phyloP scores from a whole-genome alignment of 2,113 vertebrate genomes.

The Tricholaema leucomelas region DNA sequence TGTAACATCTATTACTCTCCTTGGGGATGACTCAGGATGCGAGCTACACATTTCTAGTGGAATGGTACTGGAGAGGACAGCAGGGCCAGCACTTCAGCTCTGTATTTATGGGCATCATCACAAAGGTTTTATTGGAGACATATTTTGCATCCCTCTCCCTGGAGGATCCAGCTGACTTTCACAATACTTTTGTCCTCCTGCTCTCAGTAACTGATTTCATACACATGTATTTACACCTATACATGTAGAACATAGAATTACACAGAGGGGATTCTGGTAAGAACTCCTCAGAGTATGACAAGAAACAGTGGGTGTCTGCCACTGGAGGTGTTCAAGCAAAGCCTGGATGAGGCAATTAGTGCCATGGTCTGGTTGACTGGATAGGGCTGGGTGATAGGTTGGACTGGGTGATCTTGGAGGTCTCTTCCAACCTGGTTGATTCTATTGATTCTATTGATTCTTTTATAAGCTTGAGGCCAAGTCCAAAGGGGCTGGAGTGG shows the following conservation, averaged over 20 bases:
- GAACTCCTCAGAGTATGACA: not conserved
- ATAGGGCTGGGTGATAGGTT: no score
- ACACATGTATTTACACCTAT: not conserved
- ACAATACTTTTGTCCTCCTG: not conserved
- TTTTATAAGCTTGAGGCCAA: not conserved
- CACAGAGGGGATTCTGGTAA: not conserved
- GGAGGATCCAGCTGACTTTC: not conserved
- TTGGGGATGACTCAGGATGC: constrained; percentile 48
- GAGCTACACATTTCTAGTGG: constrained; percentile 25
- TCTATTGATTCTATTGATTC: no score
- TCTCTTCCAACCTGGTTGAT: no score
- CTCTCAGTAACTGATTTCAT: not conserved
- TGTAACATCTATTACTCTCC: constrained; percentile 55
- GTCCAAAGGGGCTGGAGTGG: not conserved
- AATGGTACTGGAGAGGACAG: constrained; percentile 26
- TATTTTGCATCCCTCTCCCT: constrained; percentile 44
- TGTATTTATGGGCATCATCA: constrained; percentile 58
- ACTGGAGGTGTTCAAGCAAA: no score
- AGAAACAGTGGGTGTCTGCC: not conserved
- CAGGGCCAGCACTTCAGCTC: constrained; percentile 35
- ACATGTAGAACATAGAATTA: not conserved
- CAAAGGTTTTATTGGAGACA: constrained; percentile 51
- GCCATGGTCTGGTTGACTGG: no score
- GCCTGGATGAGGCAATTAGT: no score
- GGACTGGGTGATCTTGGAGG: no score